Evolutionary conservation across 2,888 invertebrate species (phyloP).

Genomic region (Syrphus vitripennis): DNA sequence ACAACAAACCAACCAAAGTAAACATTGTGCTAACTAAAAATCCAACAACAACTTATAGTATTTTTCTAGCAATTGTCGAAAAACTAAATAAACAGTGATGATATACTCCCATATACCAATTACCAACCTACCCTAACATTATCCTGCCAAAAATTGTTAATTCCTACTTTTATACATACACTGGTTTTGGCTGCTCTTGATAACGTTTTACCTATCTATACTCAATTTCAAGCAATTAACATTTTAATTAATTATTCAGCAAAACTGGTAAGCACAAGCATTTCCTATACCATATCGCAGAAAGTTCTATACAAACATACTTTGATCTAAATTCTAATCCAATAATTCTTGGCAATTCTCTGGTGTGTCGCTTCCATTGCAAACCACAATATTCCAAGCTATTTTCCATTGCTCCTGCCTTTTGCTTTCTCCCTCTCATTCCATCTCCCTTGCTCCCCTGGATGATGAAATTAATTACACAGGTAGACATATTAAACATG

Average conservation of each 20-base stretch:
- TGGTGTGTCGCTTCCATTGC: slow-evolving; percentile 21
- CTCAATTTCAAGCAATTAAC: slow-evolving; percentile 64
- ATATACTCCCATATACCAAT: background rate
- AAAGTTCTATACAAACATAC: slow-evolving; percentile 51
- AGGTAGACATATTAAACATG: slow-evolving; percentile 68
- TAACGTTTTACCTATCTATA: slow-evolving; percentile 14
- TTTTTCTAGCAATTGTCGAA: no score
- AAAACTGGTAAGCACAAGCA: slow-evolving; percentile 46
- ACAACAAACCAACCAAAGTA: background rate
- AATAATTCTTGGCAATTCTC: slow-evolving; percentile 56
- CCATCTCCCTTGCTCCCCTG: background rate
- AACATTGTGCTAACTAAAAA: slow-evolving; percentile 1
- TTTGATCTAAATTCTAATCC: slow-evolving; percentile 68
- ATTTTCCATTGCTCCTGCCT: no score
- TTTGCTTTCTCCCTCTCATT: no score
- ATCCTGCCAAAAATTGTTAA: background rate
- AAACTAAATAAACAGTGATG: no score
- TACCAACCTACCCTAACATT: background rate
- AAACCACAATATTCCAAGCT: slow-evolving; percentile 1
- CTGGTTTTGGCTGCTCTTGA: background rate
- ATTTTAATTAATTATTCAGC: slow-evolving; percentile 69
- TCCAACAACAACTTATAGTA: background rate
- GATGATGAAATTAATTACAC: slow-evolving; percentile 69
- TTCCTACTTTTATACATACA: no score
- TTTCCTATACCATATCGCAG: background rate